Conservation (phyloP, 2,888 invertebrate genomes). For the Drosophila tanythrix region DNA sequence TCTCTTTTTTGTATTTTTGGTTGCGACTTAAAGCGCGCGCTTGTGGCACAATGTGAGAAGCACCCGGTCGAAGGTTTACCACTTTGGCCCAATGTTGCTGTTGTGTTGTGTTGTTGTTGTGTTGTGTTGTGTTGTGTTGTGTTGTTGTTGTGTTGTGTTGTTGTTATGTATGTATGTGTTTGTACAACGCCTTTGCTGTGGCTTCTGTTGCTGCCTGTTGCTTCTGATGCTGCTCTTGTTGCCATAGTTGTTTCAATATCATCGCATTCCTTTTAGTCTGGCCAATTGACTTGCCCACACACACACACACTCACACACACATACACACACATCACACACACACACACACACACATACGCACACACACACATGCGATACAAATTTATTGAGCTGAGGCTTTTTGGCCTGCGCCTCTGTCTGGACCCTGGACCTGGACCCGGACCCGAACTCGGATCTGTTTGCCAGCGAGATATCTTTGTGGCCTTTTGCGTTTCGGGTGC, state of each 20-base stretch:
- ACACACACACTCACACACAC: constrained; percentile 41
- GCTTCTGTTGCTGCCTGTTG: constrained; percentile 62
- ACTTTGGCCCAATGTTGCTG: constrained; percentile 41
- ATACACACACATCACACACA: constrained; percentile 33
- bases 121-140: constrained; percentile 27
- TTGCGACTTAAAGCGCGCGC: constrained; percentile 60
- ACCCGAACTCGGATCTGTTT: constrained; percentile 31
- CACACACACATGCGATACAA: constrained; percentile 60
- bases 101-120: constrained; percentile 29
- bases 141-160: constrained; percentile 30
- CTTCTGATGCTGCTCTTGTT: constrained; percentile 55
- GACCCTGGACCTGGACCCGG: constrained; percentile 24
- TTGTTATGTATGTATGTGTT: constrained; percentile 63
- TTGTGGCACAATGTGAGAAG: constrained; percentile 57
- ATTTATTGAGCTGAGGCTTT: constrained; percentile 74
- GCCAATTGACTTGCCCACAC: constrained; percentile 58
- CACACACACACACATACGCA: constrained; percentile 33
- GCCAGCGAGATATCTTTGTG: constrained; percentile 43
- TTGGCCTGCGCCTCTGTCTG: constrained; percentile 58
- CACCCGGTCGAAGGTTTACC: constrained; percentile 50
- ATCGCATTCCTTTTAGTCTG: constrained; percentile 72
- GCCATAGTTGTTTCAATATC: constrained; percentile 71
- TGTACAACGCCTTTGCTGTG: constrained; percentile 70
- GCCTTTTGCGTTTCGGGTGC: constrained; percentile 39
- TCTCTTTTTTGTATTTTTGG: constrained; percentile 19